Conservation (phyloP, 2,113 vertebrate genomes). For the Sphyrna mokarran region DNA sequence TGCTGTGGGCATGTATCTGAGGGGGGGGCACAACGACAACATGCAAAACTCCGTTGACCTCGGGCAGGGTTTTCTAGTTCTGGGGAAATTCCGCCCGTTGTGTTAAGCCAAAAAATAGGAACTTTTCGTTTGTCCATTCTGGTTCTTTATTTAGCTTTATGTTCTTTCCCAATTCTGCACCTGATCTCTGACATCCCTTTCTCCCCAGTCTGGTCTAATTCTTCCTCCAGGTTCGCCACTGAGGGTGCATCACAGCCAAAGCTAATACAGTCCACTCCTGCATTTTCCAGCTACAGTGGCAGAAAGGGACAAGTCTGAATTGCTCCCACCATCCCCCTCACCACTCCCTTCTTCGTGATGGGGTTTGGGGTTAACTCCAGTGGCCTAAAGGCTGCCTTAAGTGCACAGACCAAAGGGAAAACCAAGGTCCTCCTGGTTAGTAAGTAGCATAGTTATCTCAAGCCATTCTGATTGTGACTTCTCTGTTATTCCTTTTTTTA, state of each 20-base stretch:
- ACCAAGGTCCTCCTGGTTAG: background rate
- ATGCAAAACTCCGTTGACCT: no score
- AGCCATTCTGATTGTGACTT: background rate
- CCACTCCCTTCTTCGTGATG: background rate
- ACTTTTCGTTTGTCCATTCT: background rate
- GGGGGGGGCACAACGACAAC: no score
- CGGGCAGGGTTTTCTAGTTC: no score
- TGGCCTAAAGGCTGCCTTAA: background rate
- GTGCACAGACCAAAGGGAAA: background rate
- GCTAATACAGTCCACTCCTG: background rate
- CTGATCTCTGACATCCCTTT: background rate
- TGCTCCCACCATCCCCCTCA: background rate
- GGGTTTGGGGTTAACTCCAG: background rate
- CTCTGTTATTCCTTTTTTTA: no score
- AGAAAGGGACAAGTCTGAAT: background rate
- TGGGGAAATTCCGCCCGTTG: no score
- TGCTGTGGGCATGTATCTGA: background rate
- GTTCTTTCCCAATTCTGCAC: background rate
- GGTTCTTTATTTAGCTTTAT: background rate
- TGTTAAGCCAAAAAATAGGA: background rate
- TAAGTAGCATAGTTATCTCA: background rate
- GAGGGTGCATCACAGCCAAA: background rate
- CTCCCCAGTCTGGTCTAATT: background rate
- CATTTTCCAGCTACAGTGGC: background rate
- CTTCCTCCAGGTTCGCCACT: background rate